Percentiles rank a stretch among this genome's conserved stretches.
Evolutionary conservation across 2,888 invertebrate genomes (phyloP).

Genomic region (Spialia ferax): DNA sequence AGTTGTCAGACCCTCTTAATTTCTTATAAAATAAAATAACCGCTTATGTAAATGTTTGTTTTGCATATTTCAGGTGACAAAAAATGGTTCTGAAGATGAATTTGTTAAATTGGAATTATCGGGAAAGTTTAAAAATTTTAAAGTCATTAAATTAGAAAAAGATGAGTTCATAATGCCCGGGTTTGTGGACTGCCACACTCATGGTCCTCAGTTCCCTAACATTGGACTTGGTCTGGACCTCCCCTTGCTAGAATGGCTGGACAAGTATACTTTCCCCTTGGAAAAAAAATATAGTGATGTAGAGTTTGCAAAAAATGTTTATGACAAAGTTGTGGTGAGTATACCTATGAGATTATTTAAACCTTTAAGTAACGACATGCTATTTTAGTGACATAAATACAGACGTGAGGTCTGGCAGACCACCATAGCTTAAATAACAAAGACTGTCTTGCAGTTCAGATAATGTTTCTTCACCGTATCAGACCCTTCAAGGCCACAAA

Average conservation of each 20-base stretch:
- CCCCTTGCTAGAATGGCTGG: conserved; percentile 94
- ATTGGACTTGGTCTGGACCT: conserved; percentile 93
- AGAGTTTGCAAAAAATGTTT: conserved; percentile 90
- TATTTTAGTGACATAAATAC: too few species aligned
- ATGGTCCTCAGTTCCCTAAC: conserved; percentile 96
- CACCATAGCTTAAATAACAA: too few species aligned
- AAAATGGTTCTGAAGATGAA: conserved; percentile 57
- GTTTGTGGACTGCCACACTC: conserved; percentile 95
- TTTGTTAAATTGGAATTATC: conserved; percentile 52
- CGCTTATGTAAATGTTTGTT: neutral
- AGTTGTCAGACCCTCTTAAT: too few species aligned
- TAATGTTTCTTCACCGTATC: too few species aligned
- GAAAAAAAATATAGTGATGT: conserved; percentile 91
- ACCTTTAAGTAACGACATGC: too few species aligned
- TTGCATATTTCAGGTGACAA: conserved; percentile 58
- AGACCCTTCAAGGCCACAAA: too few species aligned
- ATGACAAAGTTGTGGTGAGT: conserved; percentile 93
- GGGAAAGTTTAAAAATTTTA: conserved; percentile 53
- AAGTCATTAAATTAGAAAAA: conserved; percentile 54
- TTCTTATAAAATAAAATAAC: neutral
- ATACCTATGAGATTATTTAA: too few species aligned
- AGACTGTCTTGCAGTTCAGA: too few species aligned
- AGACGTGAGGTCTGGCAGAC: too few species aligned
- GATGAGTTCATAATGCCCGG: conserved; percentile 94
- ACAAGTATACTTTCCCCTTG: conserved; percentile 94